Evolutionary conservation across 2,797 vertebrate genomes (phyloP).

Genomic region (Notolabrus celidotus): DNA sequence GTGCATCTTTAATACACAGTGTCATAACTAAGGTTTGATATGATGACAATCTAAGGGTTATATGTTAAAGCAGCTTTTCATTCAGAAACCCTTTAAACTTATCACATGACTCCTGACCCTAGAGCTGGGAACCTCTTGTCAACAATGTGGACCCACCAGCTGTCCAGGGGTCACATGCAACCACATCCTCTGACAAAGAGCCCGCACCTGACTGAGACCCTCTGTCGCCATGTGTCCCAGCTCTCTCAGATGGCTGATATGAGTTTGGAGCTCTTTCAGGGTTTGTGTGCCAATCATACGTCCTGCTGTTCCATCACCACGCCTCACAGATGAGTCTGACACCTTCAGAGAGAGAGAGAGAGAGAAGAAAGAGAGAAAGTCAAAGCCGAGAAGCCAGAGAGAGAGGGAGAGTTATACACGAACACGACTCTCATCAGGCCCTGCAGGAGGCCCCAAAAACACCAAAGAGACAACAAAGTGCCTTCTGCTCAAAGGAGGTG

Average conservation of each 20-base stretch:
- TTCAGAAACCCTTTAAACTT: no score
- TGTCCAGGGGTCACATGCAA: no score
- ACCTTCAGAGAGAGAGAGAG: constrained; percentile 76
- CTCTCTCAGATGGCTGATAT: constrained; percentile 82
- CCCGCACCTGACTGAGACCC: constrained; percentile 80
- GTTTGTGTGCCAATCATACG: constrained; percentile 74
- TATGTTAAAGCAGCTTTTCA: no score
- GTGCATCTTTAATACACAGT: no score
- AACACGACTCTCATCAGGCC: constrained; percentile 43
- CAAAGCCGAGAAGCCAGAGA: background rate
- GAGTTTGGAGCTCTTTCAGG: constrained; percentile 86
- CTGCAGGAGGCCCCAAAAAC: constrained; percentile 63
- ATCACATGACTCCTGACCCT: no score
- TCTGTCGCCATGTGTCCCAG: constrained; percentile 79
- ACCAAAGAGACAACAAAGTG: constrained; percentile 58
- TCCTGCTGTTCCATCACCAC: constrained; percentile 69
- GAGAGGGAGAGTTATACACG: constrained; percentile 15
- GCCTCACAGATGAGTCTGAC: constrained; percentile 77
- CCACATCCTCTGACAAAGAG: background rate
- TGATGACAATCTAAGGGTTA: no score
- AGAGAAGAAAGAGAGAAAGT: constrained; percentile 24
- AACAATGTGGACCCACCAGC: no score
- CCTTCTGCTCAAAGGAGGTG: constrained; percentile 68
- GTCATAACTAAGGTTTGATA: no score
- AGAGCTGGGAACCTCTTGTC: no score